Base-by-base conservation (phyloP, 2,113 vertebrate genomes). In the Eubucco bourcierii region DNA sequence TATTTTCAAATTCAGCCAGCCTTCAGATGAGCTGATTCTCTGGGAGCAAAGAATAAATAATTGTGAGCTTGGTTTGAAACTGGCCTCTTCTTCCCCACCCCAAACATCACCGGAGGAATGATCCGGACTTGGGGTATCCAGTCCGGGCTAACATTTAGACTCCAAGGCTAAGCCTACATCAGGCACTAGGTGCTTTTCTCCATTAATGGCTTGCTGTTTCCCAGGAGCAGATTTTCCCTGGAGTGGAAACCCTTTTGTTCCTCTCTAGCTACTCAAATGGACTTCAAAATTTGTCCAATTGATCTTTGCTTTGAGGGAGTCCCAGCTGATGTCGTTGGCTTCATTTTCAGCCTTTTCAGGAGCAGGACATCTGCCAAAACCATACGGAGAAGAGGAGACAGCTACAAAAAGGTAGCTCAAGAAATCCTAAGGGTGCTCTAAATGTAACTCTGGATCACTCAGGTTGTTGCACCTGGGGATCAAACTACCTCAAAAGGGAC, bases 211-310 rank as follows among this genome's bases (percentile, higher is more conserved):
- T n/a, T 74, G 29, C 58, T 61, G 31, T 23, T 93, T 84, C 80
- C 78, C 73, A 86, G 70, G 28, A 81, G 78, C 66, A 80, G 76
- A 63, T 93, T 88, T 70, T 76, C 90, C 81, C 60, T 29, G 15
- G 66, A 79, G 94, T 85, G 15, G 60, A 55, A 82, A 46, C 47
- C 46, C 66, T 85, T 94, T 95, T 94, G 89, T 92, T 89, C 76
- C 34, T 78, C 61, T 87, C 80, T 33, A 46, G 68, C 66, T 80
- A 21, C 87, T 86, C 64, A 84, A 91, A 92, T 25, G 53, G 66
- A 89, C 92, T 95, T 94, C 90, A 91, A 94, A 94, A 89, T 82
- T 72, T 75, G 84, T 95, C 95, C 93, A 96, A 83, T 56, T 92
- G 90, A 94, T 95, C 90, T 77, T 85, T 91, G 89, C 82, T 93